Evolutionary conservation across 1,140 invertebrate genomes (phyloP).

Genomic region (Hylyphantes graminicola): DNA sequence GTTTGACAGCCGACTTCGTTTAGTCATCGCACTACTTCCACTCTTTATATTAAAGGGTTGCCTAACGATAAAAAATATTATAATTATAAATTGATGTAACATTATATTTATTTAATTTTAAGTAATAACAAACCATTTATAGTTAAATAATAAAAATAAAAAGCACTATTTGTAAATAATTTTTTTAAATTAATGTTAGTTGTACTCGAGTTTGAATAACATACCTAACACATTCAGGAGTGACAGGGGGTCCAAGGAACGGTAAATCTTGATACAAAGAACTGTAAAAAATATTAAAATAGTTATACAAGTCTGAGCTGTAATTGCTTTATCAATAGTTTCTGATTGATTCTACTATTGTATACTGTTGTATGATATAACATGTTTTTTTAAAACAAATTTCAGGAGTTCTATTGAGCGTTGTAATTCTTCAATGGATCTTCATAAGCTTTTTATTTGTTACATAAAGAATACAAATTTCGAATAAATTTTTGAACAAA

Average conservation of each 20-base stretch:
- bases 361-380: no score
- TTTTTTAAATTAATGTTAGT: neutral
- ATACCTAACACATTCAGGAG: conserved; percentile 29
- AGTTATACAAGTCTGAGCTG: no score
- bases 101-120: neutral
- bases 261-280: conserved; percentile 19
- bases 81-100: neutral
- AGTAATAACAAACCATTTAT: neutral
- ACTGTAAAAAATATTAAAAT: no score
- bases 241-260: conserved; percentile 38
- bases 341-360: no score
- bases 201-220: neutral
- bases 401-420: no score
- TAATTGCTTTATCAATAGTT: no score
- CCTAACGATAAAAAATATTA: neutral
- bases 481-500: no score
- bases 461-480: no score
- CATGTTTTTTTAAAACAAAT: no score
- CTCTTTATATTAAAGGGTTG: neutral
- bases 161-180: neutral
- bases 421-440: no score
- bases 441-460: no score
- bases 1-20: neutral
- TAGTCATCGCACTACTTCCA: neutral
- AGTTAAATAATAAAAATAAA: neutral